Evolutionary conservation across 2,888 invertebrate genomes (phyloP).

Genomic region (Hyalella azteca): DNA sequence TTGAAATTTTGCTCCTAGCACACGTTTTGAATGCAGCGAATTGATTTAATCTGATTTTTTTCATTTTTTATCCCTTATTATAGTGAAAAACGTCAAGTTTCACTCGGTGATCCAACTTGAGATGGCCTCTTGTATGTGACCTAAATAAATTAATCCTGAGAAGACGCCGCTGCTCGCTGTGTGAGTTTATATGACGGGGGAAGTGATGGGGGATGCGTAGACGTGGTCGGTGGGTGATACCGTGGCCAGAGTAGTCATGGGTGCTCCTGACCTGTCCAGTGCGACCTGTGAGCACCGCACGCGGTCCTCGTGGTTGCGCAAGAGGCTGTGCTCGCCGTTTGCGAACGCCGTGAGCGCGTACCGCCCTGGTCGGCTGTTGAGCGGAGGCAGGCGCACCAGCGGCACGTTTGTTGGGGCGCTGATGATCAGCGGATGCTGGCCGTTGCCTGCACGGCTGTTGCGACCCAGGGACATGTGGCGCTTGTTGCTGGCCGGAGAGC

Average conservation of each 20-base stretch:
- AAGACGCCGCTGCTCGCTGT: too few relatives aligned
- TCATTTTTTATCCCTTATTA: too few relatives aligned
- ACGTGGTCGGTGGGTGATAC: conserved; percentile 55
- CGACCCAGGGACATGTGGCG: conserved; percentile 53
- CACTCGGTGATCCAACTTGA: too few relatives aligned
- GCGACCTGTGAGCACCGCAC: conserved; percentile 54
- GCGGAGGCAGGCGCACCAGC: conserved; percentile 51
- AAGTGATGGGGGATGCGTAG: conserved; percentile 58
- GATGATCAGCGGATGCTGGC: conserved; percentile 45
- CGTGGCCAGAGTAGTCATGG: conserved; percentile 52
- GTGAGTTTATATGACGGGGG: conserved; percentile 54
- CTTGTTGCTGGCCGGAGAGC: conserved; percentile 34
- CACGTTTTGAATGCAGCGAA: too few relatives aligned
- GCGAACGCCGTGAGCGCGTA: conserved; percentile 53
- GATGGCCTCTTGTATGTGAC: too few relatives aligned
- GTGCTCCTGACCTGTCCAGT: conserved; percentile 52
- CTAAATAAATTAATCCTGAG: too few relatives aligned
- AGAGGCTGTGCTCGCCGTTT: conserved; percentile 49
- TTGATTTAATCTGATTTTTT: too few relatives aligned
- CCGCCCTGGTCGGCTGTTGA: conserved; percentile 44
- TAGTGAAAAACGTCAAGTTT: too few relatives aligned
- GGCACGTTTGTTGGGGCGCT: conserved; percentile 52
- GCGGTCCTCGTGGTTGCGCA: conserved; percentile 39
- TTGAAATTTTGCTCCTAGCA: too few relatives aligned
- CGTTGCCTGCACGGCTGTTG: conserved; percentile 9